A percentile compares a stretch with the other conserved stretches of the same genome.
Conservation (phyloP, 2,113 vertebrate species). For the Pleuronectes platessa region DNA sequence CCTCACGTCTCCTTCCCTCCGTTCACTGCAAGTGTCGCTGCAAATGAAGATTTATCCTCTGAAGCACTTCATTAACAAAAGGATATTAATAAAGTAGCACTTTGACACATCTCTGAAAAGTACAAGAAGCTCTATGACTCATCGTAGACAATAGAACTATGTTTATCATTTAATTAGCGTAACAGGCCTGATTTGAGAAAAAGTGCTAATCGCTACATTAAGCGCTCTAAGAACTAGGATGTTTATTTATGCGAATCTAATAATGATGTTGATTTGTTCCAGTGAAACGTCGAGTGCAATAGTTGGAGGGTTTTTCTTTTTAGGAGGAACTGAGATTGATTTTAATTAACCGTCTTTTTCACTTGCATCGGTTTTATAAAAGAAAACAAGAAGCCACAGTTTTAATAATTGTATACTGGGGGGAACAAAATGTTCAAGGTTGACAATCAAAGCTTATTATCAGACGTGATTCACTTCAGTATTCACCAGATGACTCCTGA, state of each 20-base stretch:
- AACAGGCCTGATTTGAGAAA: conserved; percentile 3
- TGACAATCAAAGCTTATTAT: conserved; percentile 80
- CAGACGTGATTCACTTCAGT: conserved; percentile 27
- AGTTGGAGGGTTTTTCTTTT: conserved; percentile 37
- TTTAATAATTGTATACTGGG: conserved; percentile 31
- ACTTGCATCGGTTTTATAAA: conserved; percentile 15
- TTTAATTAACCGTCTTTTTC: conserved; percentile 28
- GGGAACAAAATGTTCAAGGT: conserved; percentile 56
- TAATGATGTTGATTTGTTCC: conserved; percentile 40
- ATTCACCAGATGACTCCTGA: conserved; percentile 14
- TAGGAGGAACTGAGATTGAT: conserved; percentile 9
- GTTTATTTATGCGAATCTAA: conserved; percentile 46
- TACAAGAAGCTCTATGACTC: conserved; percentile 11
- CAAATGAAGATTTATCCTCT: conserved; percentile 30
- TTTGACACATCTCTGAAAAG: conserved; percentile 65
- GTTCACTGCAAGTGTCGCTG: not conserved
- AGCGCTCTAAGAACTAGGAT: conserved; percentile 14
- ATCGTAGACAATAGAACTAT: conserved; percentile 20
- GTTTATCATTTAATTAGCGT: conserved; percentile 21
- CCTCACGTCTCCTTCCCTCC: not conserved
- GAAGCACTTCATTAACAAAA: conserved; percentile 53
- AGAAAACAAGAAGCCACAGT: conserved; percentile 3
- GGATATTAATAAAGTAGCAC: conserved; percentile 72
- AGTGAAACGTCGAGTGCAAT: conserved; percentile 70
- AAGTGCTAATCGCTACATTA: not conserved